These are phyloP conservation scores for Drosophila pandora DNA, from an alignment of 1,140 invertebrate species.

Conservation along the genomic window DNA sequence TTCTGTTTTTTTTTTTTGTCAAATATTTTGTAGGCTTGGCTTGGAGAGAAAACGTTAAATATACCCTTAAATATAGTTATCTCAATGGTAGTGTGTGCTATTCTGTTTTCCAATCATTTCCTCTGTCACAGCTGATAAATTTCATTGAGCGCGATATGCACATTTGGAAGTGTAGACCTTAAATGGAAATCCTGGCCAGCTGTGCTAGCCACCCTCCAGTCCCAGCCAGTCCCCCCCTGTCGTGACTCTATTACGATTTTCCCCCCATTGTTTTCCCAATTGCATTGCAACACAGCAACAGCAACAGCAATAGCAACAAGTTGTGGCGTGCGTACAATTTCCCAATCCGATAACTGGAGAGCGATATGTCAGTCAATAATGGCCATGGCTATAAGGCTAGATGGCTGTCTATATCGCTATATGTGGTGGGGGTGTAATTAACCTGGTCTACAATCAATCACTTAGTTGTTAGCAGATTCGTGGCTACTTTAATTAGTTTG, in stretches of 20 bases:
- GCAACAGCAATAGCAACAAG: slow-evolving; percentile 32
- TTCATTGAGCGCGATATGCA: slow-evolving; percentile 64
- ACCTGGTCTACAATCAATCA: slow-evolving; percentile 41
- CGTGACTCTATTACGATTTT: not conserved
- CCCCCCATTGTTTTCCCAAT: slow-evolving; percentile 21
- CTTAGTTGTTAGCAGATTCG: slow-evolving; percentile 23
- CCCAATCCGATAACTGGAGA: slow-evolving; percentile 46
- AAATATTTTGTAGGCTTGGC: not conserved
- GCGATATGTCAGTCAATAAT: slow-evolving; percentile 60
- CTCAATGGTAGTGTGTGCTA: not conserved
- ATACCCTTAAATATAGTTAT: not conserved
- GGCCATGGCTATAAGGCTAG: slow-evolving; percentile 7
- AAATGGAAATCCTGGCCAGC: slow-evolving; percentile 67
- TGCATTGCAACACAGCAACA: slow-evolving; percentile 22
- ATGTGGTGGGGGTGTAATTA: slow-evolving; percentile 25
- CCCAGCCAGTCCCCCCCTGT: not conserved
- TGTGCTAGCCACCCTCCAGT: slow-evolving; percentile 26
- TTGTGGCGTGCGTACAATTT: slow-evolving; percentile 48
- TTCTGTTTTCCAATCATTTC: not conserved
- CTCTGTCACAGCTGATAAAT: slow-evolving; percentile 34
- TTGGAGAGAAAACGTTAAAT: not conserved
- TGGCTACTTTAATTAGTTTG: slow-evolving; percentile 4
- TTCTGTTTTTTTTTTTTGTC: not conserved
- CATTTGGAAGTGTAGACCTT: slow-evolving; percentile 50
- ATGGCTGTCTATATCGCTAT: not conserved